Base-by-base conservation (phyloP, 2,888 invertebrate species). In the Trachelus troglodyta region DNA sequence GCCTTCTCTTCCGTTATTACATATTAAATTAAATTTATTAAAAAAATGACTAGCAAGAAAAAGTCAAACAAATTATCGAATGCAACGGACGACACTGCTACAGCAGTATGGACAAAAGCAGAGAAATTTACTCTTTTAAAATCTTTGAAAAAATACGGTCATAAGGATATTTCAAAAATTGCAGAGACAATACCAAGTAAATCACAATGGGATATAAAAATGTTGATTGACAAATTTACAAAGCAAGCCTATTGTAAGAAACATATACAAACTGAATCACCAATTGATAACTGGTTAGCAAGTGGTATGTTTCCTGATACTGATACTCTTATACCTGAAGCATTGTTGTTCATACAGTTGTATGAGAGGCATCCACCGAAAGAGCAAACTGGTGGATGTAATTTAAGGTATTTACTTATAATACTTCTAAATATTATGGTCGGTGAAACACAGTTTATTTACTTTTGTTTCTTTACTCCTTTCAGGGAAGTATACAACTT, bases 401-500 rank as follows among this genome's bases (percentile, higher is more conserved):
- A 88, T 80, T 75, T 88, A 12, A 78, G 82, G 88, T 88, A 33
- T n/a, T 74, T 69, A 15, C 40, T 31, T 69, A 73, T 69, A 40
- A 69, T 69, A 35, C 40, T 68, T 40, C 30, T 68, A 15, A 34
- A 11, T 56, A 31, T 6, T 34, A n/a, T 37, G 40, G 12, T 69
- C 12, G 3, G 69, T 23, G 12, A 15, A 35, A 15, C 6, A 11
- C 23, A 9, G 3, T 23, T 31, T 37, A 34, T 78, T 40, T 31
- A 73, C 30, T 40, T 33, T 75, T 74, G 35, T 15, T 75, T 77
- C 76, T 15, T 15, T 73, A 78, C 74, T 77, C 68, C 71, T 75
- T 89, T 85, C 80, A 91, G 91, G 40, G 83, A 83, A 40, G 82
- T 88, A 30, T 91, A 91, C 69, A 79, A 88, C n/a, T 84, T 87